Evolutionary conservation across 2,888 invertebrate genomes (phyloP), one percentile per base, ranked within the genome.

Genomic region (Germaria angustata): DNA sequence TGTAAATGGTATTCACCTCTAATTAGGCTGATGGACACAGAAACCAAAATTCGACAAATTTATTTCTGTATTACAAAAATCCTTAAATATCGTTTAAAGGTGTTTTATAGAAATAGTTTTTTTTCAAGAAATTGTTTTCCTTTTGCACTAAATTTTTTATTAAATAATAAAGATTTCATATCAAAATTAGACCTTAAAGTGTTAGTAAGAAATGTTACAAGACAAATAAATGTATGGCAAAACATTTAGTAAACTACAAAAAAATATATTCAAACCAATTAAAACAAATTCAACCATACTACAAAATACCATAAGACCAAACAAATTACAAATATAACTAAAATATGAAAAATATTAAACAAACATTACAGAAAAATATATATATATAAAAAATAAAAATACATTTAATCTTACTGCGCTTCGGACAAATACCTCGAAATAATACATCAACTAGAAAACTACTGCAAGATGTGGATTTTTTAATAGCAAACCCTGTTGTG

Each of bases 401-500:
- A 84, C 71, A 78, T 85, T 89, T 84, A 87, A 87, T 87, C 88
- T 90, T 90, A 89, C 89, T 90, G 89, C 89, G 87, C 87, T 89
- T 82, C 82, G 82, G 88, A 90, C 90, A 90, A 91, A 91, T 91
- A 91, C 92, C 91, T 91, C 92, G 91, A 90, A 91, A 91, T 88
- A 91, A 88, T 87, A 91, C 88, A 91, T 91, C 91, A 89, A 91
- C 90, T 88, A 91, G 90, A 89, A 91, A 92, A 90, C 90, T 92
- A 91, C 92, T 91, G 91, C 91, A 91, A 88, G 91, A 91, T 88
- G 91, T 91, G 88, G 91, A 91, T 90, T 91, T 91, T 88, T 91
- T 90, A 87, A 91, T 91, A 87, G 88, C 87, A 87, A 87, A 90
- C 44, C 79, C 82, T 75, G 79, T 22, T 80, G 87, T 86, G 85